Percentiles rank a stretch among this genome's conserved stretches.
phyloP scores from a whole-genome alignment of 2,797 vertebrate genomes.

The Hylomyscus alleni region DNA sequence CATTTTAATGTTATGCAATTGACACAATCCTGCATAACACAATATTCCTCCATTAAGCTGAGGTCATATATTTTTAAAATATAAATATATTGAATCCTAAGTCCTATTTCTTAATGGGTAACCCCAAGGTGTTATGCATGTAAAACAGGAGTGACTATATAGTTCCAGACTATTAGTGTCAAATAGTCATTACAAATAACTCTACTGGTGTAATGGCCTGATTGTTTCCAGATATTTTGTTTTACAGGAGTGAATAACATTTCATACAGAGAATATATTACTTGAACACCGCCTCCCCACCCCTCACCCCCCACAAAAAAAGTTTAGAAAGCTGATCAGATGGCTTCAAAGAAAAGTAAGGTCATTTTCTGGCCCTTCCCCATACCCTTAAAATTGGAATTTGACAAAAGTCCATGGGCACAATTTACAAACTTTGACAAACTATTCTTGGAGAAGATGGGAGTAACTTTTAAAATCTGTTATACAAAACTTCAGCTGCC shows the following conservation, averaged over 20 bases:
- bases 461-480: constrained; percentile 87
- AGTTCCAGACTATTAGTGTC: constrained; percentile 84
- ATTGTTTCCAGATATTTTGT: constrained; percentile 81
- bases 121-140: constrained; percentile 78
- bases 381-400: constrained; percentile 78
- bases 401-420: constrained; percentile 79
- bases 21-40: constrained; percentile 79
- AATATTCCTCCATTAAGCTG: constrained; percentile 68
- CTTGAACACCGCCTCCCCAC: constrained; percentile 72
- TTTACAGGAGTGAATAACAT: constrained; percentile 85
- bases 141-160: constrained; percentile 80
- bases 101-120: constrained; percentile 79
- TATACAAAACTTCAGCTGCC: constrained; percentile 88
- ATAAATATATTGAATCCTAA: constrained; percentile 78
- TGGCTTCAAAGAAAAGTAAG: constrained; percentile 83
- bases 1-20: constrained; percentile 72
- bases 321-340: constrained; percentile 82
- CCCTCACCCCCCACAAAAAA: constrained; percentile 17
- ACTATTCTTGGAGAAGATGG: constrained; percentile 76
- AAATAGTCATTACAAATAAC: constrained; percentile 81
- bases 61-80: constrained; percentile 77
- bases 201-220: constrained; percentile 82
- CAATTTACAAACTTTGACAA: constrained; percentile 85
- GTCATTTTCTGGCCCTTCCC: constrained; percentile 81
- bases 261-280: constrained; percentile 86